Conservation (phyloP, 2,113 vertebrate species). For the Lagopus muta region DNA sequence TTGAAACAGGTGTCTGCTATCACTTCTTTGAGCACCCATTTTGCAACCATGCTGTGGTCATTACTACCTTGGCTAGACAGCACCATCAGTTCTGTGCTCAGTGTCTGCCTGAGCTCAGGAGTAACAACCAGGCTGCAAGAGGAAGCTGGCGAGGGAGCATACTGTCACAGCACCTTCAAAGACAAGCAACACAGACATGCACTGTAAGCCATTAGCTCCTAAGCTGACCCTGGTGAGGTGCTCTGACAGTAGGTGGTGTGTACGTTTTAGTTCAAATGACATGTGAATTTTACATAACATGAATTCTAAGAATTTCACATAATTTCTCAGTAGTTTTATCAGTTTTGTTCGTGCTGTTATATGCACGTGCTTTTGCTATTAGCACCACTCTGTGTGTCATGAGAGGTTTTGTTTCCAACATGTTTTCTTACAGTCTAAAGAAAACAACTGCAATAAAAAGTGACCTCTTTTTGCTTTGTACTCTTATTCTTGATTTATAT, state of each 20-base stretch:
- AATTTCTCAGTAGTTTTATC: neutral
- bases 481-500: neutral
- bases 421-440: neutral
- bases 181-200: neutral
- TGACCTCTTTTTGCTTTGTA: neutral
- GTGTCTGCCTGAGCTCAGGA: neutral
- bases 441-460: neutral
- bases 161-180: neutral
- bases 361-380: neutral
- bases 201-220: neutral
- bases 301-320: neutral
- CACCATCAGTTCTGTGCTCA: neutral
- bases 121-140: neutral
- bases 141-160: neutral
- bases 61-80: neutral
- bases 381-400: neutral
- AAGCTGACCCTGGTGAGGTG: neutral
- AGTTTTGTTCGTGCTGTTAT: neutral
- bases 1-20: neutral
- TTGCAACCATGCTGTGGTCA: neutral
- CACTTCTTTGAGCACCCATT: neutral
- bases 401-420: neutral
- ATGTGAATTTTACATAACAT: neutral
- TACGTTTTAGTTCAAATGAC: neutral
- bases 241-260: rapidly evolving